Base-by-base conservation (phyloP, 2,888 invertebrate genomes). In the Calameuta pallipes region DNA sequence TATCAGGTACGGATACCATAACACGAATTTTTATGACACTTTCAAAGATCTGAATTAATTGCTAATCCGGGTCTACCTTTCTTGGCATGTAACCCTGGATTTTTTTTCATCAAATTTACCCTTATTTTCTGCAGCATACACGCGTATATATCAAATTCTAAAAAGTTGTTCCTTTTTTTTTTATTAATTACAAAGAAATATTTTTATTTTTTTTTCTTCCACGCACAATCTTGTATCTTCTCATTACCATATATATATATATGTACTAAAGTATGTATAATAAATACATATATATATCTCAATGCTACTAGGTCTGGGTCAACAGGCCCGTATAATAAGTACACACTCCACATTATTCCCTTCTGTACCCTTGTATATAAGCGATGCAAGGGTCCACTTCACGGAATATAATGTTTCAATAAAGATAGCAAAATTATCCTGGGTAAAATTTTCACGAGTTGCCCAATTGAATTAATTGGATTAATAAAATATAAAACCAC, bases 301-400 rank as follows among this genome's bases (percentile, higher is more conserved):
- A 74, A n/a, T 74, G 74, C 11, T 23, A 74, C 13, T 35, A 11
- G 74, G 74, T 35, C 74, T 74, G 74, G 74, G 36, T 74, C 37
- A 34, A 74, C 31, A 34, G 71, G 34, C 71, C 71, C 71, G 71
- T 71, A 71, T 71, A 34, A 31, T 34, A 33, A n/a, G 71, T 71
- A 34, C 12, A 11, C 33, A 71, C 71, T 56, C 1, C 56, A 56
- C 23, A 56, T 56, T 56, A 56, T 56, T 23, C 56, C 9, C 56
- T 56, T 56, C 23, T 56, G 56, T 56, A 56, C 23, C 23, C 56
- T 56, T 56, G 56, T 9, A 23, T 23, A 56, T 23, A 56, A 56
- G 2, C 23, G 23, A 56, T 23, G 9, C 23, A 56, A 56, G 9
- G 56, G 56, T 56, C 56, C 56, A 23, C 56, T 56, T 56, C 56